Base-by-base conservation (phyloP, 2,113 vertebrate genomes). In the Aptenodytes patagonicus region DNA sequence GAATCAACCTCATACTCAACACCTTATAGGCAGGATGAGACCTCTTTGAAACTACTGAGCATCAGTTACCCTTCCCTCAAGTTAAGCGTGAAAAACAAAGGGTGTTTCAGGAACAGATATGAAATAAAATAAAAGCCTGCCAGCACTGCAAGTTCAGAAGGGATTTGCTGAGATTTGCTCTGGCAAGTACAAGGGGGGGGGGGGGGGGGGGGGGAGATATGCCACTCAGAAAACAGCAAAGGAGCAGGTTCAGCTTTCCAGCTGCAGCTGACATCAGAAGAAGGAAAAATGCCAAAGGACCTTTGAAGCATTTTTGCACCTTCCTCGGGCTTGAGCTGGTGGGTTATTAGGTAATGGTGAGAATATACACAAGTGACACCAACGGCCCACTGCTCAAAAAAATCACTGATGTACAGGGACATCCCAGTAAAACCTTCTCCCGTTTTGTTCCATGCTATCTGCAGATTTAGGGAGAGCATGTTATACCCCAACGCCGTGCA, bases 151-250 rank as follows among this genome's bases (percentile, higher is more conserved):
- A 46, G 68, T 58, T 72, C 66, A 34, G 32, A 20, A 52, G 51
- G 51, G 44, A 66, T 73, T 66, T 58, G 22, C 51, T 5, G 16
- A 58, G 28, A 72, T 29, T 57, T 44, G 57, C 42, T 91, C 77
- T 34, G 28, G 36, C 0, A 1, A 72, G 26, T 21, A 80, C 5
- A 26, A 72, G 22, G 42, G 1, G 2, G 4, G 11, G 6, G 13
- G 10, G 40, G 40, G 13, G 12, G 15, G n/a, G 1, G 3, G 4
- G 14, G 6, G 9, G 7, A 18, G 9, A 42, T 25, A 18, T 40
- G 25, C 40, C 2, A 3, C 49, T 71, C n/a, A 49, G 16, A 49
- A 11, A 70, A 19, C 29, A 64, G 49, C 49, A 26, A 36, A 84
- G 49, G 18, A 84, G 36, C 26, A 44, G 57, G 57, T 64, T 76